Evolutionary conservation across 2,888 invertebrate genomes (phyloP).

Genomic region (Drosophila buzzatii): DNA sequence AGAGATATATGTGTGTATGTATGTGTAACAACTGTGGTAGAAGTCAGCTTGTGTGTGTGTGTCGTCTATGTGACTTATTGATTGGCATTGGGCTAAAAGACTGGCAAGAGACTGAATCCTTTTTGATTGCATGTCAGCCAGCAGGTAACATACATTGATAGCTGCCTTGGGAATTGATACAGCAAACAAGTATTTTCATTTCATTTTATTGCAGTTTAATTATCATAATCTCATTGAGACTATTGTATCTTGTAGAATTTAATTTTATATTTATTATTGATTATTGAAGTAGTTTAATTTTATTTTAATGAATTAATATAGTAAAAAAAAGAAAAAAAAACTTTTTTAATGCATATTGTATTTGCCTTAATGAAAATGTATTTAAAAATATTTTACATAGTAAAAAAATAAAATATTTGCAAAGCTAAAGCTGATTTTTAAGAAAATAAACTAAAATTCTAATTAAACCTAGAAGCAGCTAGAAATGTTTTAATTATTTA

Average conservation of each 20-base stretch:
- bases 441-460: too few species aligned
- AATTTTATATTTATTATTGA: neutral
- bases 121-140: slow-evolving; percentile 64
- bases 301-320: neutral
- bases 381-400: too few species aligned
- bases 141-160: slow-evolving; percentile 14
- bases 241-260: neutral
- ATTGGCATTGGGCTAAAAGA: slow-evolving; percentile 69
- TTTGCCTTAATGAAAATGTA: too few species aligned
- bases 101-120: slow-evolving; percentile 50
- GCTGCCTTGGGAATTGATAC: slow-evolving; percentile 30
- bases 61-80: slow-evolving; percentile 70
- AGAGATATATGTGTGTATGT: neutral
- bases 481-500: too few species aligned
- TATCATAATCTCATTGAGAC: slow-evolving; percentile 13
- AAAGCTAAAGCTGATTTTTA: too few species aligned
- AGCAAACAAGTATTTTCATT: slow-evolving; percentile 27
- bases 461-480: too few species aligned
- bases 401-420: too few species aligned
- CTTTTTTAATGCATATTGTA: neutral
- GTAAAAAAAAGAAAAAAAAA: neutral
- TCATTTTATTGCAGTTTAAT: slow-evolving; percentile 22
- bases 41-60: slow-evolving; percentile 13
- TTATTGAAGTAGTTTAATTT: neutral
- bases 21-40: slow-evolving; percentile 4